phyloP scores from a whole-genome alignment of 2,113 vertebrate species.

The Panthera leo region DNA sequence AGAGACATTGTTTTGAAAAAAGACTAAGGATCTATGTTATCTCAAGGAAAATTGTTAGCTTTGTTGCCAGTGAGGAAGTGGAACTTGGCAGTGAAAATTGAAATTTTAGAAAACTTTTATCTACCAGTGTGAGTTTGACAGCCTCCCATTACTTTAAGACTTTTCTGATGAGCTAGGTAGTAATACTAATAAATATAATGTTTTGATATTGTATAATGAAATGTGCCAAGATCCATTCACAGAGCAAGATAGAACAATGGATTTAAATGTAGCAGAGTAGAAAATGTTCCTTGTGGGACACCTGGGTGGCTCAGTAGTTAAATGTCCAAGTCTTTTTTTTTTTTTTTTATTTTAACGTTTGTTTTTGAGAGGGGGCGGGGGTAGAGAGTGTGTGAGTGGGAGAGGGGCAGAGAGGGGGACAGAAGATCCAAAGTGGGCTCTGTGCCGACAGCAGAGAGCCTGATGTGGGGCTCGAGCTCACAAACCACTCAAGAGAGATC shows the following conservation, averaged over 20 bases:
- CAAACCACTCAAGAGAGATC: too few species aligned
- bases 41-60: not conserved
- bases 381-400: too few species aligned
- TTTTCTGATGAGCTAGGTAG: not conserved
- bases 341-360: too few species aligned
- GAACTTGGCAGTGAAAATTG: not conserved
- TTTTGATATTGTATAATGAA: not conserved
- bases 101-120: slow-evolving; percentile 10
- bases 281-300: not conserved
- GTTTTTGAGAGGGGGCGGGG: too few species aligned
- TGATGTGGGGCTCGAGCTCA: too few species aligned
- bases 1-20: not conserved
- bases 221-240: not conserved
- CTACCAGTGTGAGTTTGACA: not conserved
- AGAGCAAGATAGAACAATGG: not conserved
- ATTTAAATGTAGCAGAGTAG: not conserved
- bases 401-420: too few species aligned
- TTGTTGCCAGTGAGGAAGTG: not conserved
- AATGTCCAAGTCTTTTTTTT: too few species aligned
- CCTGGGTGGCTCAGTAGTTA: too few species aligned
- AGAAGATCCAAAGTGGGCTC: too few species aligned
- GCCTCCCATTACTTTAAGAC: not conserved
- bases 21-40: not conserved
- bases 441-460: too few species aligned
- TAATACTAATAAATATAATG: not conserved